Conservation (phyloP, 2,797 vertebrate species). For the Enteromius trimaculatus region DNA sequence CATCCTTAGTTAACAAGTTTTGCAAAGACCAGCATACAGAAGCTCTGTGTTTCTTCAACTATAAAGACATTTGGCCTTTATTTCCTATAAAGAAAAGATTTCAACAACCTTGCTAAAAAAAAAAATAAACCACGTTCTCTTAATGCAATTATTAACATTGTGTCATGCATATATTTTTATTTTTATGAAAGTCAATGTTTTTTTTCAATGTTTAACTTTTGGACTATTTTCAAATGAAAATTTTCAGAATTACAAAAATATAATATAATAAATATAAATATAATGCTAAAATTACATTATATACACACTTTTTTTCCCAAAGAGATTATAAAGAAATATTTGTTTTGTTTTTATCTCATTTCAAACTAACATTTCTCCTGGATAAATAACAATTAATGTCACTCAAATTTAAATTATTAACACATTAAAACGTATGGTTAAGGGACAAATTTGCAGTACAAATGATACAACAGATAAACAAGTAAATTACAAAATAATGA, state of each 20-base stretch:
- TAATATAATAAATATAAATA: too few relatives aligned
- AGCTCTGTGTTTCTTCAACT: neutral
- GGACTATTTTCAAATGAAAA: neutral
- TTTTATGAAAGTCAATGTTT: neutral
- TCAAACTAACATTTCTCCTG: too few relatives aligned
- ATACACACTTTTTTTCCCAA: too few relatives aligned
- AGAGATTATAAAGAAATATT: too few relatives aligned
- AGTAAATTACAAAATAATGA: neutral
- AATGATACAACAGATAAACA: neutral
- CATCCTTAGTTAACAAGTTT: neutral
- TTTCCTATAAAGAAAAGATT: neutral
- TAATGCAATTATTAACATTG: neutral
- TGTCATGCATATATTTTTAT: neutral
- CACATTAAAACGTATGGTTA: neutral
- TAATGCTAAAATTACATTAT: neutral
- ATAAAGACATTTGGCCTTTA: neutral
- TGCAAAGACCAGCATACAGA: neutral
- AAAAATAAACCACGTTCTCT: neutral
- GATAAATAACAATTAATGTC: too few relatives aligned
- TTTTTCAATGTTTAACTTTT: neutral
- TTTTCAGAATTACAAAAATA: too few relatives aligned
- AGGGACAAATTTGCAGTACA: neutral
- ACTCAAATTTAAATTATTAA: neutral
- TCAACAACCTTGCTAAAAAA: neutral
- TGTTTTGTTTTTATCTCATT: too few relatives aligned